Conservation (phyloP, 2,113 vertebrate species). For the Cynocephalus volans region DNA sequence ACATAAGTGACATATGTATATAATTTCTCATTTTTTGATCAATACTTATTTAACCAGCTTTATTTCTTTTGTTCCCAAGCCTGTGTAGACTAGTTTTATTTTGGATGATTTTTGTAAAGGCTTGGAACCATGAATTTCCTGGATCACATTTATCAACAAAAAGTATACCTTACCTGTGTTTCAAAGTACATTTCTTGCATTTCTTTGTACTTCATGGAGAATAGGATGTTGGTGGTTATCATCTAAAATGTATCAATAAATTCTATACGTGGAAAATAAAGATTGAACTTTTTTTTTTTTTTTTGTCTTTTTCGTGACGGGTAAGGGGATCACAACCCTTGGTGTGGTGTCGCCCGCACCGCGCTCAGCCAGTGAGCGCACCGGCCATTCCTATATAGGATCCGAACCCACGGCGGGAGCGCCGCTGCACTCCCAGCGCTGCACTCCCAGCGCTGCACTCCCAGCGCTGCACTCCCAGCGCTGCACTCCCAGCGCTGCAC, state of each 20-base stretch:
- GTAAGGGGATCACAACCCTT: no score
- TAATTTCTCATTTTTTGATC: slow-evolving; percentile 1
- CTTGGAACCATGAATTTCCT: slow-evolving; percentile 11
- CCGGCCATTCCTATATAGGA: no score
- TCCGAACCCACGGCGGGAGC: no score
- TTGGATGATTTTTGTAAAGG: neutral
- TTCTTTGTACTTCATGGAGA: neutral
- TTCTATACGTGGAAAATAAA: neutral
- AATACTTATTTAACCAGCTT: neutral
- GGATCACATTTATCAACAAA: neutral
- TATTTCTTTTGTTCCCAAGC: neutral
- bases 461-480: no score
- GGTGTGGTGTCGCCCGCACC: no score
- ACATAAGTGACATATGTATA: neutral
- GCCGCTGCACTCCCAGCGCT: no score
- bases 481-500: no score
- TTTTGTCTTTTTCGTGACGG: no score
- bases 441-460: no score
- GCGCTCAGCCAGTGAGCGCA: no score
- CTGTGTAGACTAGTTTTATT: neutral
- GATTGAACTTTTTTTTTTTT: slow-evolving; percentile 47
- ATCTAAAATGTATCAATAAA: slow-evolving; percentile 15
- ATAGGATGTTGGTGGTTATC: neutral
- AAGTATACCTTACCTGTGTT: neutral
- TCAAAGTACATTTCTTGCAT: neutral